Base-by-base conservation (phyloP, 2,888 invertebrate species). In the Parnassius apollo region DNA sequence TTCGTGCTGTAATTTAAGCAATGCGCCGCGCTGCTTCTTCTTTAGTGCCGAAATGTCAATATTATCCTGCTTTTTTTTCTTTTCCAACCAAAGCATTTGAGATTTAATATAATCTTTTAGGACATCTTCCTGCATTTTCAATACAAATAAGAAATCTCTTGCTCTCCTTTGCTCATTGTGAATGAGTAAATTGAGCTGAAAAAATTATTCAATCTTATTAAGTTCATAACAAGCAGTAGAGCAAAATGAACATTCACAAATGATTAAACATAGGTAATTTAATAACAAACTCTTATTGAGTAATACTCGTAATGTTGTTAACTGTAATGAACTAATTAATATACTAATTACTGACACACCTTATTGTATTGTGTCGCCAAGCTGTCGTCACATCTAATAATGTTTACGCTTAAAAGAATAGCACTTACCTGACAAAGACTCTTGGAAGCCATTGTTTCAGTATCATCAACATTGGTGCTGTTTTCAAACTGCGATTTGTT, bases 1-100 rank as follows among this genome's bases (percentile, higher is more conserved):
- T 74, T 95, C 94, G 75, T 94, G 94, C 65, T 95, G 93, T 45
- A 95, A 82, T 74, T 94, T 94, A 50, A 94, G 81, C 60, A 95
- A 80, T 13, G 95, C 87, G 1, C 94, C 94, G 54, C 95, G 88
- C 76, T 95, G 94, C 69, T 94, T 94, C 74, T 95, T 95, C 73
- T 94, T 94, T 13, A 95, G 89, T 9, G 93, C 86, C 0, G 91
- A 83, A 66, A 89, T 85, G 68, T 91, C 91, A 0, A 81, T 90
- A 59, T 88, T 88, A 2, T 89, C 89, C 49, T 86, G 88, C 61
- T 85, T 89, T 69, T 91, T 91, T 70, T 90, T 90, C 64, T 87
- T 90, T 68, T 91, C 91, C 59, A 91, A 72, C 87, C 90, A 91
- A 46, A 91, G 71, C 70, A 91, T 88, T 76, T 91, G 91, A 35